phyloP scores from a whole-genome alignment of 2,113 vertebrate species.

The Notechis scutatus region DNA sequence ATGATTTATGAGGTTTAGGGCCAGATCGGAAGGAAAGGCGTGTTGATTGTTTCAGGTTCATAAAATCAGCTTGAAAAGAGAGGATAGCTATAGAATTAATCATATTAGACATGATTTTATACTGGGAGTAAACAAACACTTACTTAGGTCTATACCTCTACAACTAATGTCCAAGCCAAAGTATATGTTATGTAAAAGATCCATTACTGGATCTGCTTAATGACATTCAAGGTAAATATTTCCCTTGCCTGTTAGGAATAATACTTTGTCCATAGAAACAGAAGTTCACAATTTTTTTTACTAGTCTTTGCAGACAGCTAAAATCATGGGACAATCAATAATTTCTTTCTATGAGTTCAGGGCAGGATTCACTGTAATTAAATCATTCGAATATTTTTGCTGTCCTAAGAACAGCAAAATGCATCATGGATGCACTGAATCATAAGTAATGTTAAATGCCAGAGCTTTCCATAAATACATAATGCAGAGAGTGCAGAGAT shows the following conservation, averaged over 20 bases:
- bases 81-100: constrained; percentile 8
- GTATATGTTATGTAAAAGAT: background rate
- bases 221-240: background rate
- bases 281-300: background rate
- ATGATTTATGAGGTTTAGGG: constrained; percentile 23
- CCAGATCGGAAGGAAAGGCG: background rate
- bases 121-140: constrained; percentile 13
- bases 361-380: background rate
- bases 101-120: constrained; percentile 19
- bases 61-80: background rate
- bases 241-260: background rate
- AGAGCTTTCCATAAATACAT: constrained; percentile 29
- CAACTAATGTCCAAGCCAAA: background rate
- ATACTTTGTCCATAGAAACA: background rate
- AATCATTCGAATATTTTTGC: background rate
- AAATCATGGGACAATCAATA: background rate
- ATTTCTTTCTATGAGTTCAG: background rate
- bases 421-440: constrained; percentile 37
- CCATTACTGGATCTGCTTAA: background rate
- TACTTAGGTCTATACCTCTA: background rate
- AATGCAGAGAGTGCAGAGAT: constrained; percentile 32
- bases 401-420: background rate
- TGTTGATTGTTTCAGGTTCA: constrained; percentile 8
- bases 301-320: background rate
- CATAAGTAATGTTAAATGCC: constrained; percentile 44